These are phyloP conservation scores for Tetragonula clypearis DNA, from an alignment of 1,140 invertebrate genomes.

Conservation along the genomic window DNA sequence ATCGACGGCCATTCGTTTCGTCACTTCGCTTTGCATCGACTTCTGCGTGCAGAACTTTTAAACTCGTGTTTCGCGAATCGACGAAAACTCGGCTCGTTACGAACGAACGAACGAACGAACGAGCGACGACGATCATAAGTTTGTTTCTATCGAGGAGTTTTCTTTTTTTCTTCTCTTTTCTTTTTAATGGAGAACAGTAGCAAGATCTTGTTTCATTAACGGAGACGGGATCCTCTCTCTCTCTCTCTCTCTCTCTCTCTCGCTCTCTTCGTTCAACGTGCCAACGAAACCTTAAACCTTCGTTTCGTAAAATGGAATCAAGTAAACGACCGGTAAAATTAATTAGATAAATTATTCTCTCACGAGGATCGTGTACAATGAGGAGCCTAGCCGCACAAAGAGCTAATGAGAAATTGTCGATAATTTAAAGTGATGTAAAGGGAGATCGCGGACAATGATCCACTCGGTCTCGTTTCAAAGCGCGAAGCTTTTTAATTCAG, in stretches of 20 bases:
- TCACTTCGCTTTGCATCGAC: not conserved
- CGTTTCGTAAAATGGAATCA: not conserved
- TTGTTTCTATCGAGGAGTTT: not conserved
- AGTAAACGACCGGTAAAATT: not conserved
- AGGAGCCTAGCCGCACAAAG: too few relatives aligned
- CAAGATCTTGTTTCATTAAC: not conserved
- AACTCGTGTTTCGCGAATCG: too few relatives aligned
- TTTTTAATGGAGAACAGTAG: not conserved
- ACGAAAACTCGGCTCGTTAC: not conserved
- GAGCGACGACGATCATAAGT: not conserved
- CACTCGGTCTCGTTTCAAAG: too few relatives aligned
- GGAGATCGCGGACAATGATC: too few relatives aligned
- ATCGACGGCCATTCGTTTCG: constrained; percentile 18
- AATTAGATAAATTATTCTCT: not conserved
- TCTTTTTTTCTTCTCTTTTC: too few relatives aligned
- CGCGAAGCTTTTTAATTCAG: too few relatives aligned
- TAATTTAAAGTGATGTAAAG: too few relatives aligned
- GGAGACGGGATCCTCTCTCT: not conserved
- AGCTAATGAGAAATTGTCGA: too few relatives aligned
- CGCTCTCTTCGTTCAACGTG: too few relatives aligned
- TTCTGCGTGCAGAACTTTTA: too few relatives aligned
- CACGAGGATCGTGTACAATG: too few relatives aligned
- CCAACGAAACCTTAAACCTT: not conserved
- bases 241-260: too few relatives aligned
- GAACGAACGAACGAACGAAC: not conserved